A percentile compares a stretch with the other conserved stretches of the same genome.
phyloP scores from a whole-genome alignment of 1,140 invertebrate species.

The Rhynchophorus ferrugineus region DNA sequence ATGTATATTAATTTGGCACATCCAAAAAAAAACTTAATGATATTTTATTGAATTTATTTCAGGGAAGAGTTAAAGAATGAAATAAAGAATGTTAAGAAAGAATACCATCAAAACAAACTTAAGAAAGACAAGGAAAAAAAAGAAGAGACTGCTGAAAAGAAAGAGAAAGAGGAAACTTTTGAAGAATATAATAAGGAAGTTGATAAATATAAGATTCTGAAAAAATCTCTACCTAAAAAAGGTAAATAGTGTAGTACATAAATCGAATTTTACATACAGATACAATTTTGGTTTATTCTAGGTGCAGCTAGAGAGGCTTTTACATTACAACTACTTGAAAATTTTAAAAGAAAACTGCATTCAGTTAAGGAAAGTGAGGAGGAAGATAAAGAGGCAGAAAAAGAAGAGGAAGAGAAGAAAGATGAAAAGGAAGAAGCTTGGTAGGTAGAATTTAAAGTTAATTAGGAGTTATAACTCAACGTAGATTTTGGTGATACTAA shows the following conservation, averaged over 20 bases:
- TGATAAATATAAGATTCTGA: constrained; percentile 66
- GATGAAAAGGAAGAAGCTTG: constrained; percentile 37
- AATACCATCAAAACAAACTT: constrained; percentile 54
- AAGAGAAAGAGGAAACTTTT: constrained; percentile 54
- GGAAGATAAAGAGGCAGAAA: constrained; percentile 38
- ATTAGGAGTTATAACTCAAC: neutral
- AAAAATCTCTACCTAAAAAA: constrained; percentile 61
- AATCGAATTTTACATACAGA: neutral
- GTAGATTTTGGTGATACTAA: neutral
- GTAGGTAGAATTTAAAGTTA: constrained; percentile 18
- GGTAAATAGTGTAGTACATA: constrained; percentile 25
- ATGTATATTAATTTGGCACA: constrained; percentile 44
- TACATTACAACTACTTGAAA: constrained; percentile 70
- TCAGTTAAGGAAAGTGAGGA: constrained; percentile 51
- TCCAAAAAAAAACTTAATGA: neutral
- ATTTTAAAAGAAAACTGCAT: constrained; percentile 74
- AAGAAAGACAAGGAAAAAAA: constrained; percentile 48
- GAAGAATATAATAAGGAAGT: constrained; percentile 68
- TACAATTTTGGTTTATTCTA: neutral
- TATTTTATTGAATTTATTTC: constrained; percentile 32
- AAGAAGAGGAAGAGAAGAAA: constrained; percentile 40
- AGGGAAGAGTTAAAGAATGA: constrained; percentile 72
- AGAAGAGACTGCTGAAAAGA: constrained; percentile 42
- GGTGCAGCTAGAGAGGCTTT: constrained; percentile 57
- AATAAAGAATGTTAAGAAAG: constrained; percentile 65